Percentiles rank a stretch among this genome's conserved stretches.
phyloP scores from a whole-genome alignment of 2,113 vertebrate species.

The Saimiri boliviensis region DNA sequence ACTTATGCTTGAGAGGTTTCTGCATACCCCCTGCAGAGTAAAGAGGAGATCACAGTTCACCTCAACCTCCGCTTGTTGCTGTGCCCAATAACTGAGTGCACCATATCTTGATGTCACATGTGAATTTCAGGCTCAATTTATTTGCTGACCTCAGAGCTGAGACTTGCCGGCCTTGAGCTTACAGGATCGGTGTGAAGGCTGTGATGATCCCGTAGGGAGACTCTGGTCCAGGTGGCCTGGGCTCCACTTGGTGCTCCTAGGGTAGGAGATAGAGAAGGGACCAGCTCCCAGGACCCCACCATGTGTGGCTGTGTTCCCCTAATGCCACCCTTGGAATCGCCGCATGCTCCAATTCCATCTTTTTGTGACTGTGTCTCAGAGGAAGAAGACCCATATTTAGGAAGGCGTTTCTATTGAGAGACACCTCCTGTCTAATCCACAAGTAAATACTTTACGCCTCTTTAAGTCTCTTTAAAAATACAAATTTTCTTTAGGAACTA shows the following conservation, averaged over 20 bases:
- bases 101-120: not conserved
- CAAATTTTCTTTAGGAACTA: not conserved
- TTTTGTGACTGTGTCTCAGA: not conserved
- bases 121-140: not conserved
- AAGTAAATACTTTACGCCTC: not conserved
- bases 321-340: not conserved
- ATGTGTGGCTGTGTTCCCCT: not conserved
- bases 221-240: not conserved
- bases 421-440: not conserved
- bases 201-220: not conserved
- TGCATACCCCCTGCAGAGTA: not conserved
- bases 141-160: not conserved
- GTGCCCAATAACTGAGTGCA: not conserved
- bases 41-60: not conserved
- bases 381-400: not conserved
- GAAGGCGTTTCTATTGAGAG: not conserved
- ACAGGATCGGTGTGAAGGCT: not conserved
- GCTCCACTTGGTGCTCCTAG: not conserved
- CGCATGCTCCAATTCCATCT: accelerated
- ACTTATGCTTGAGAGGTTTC: not conserved
- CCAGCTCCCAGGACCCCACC: accelerated
- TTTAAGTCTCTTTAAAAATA: conserved; percentile 18
- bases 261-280: not conserved
- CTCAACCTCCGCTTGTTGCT: too few species aligned
- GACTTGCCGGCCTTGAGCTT: not conserved